Evolutionary conservation across 2,797 vertebrate genomes (phyloP).

Genomic region (Pteropus rufus): DNA sequence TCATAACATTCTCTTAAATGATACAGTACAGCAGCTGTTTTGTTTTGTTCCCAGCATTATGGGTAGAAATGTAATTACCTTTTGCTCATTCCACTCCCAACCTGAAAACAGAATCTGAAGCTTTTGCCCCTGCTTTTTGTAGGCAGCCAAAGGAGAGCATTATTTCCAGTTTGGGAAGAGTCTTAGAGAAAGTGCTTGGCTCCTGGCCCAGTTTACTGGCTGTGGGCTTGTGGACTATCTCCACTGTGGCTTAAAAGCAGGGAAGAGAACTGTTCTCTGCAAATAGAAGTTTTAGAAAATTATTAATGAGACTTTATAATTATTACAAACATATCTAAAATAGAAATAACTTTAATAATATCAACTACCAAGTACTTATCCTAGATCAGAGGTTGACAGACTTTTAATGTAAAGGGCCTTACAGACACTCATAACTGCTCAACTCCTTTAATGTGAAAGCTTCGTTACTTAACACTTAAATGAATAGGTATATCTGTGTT

Average conservation of each 20-base stretch:
- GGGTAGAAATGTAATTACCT: background rate
- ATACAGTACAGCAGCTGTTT: background rate
- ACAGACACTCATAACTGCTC: background rate
- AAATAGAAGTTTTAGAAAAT: slow-evolving; percentile 26
- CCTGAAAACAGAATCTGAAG: slow-evolving; percentile 26
- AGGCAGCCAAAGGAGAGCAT: slow-evolving; percentile 22
- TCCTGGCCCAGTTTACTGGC: background rate
- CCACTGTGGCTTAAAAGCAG: background rate
- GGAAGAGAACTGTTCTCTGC: background rate
- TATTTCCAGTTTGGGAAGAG: slow-evolving; percentile 18
- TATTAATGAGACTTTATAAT: background rate
- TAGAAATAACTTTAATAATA: slow-evolving; percentile 6
- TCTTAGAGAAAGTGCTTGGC: background rate
- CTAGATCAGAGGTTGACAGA: background rate
- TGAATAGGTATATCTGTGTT: background rate
- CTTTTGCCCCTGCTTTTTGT: slow-evolving; percentile 27
- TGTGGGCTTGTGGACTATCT: background rate
- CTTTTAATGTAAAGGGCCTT: background rate
- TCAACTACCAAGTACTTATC: background rate
- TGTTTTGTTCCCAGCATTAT: background rate
- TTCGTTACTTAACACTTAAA: background rate
- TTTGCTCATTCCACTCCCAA: background rate
- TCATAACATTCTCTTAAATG: background rate
- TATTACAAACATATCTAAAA: background rate
- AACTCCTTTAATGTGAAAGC: background rate